phyloP scores from a whole-genome alignment of 2,888 invertebrate genomes.

The Agrochola circellaris region DNA sequence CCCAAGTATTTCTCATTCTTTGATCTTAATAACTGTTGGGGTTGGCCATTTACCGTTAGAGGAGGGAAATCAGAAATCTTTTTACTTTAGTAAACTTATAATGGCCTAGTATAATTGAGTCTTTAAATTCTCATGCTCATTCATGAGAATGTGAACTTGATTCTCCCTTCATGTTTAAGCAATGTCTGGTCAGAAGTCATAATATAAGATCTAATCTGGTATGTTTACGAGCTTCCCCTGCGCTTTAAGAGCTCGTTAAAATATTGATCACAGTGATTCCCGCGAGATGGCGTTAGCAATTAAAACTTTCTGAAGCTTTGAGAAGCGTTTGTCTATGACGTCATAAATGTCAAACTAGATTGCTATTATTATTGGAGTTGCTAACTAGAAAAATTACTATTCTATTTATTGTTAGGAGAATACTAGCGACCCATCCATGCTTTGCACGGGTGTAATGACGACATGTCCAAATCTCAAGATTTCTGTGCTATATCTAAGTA shows the following conservation, averaged over 20 bases:
- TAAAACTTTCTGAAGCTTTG: slow-evolving; percentile 52
- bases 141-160: not conserved
- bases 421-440: too few relatives aligned
- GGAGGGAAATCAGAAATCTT: not conserved
- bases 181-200: slow-evolving; percentile 36
- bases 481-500: too few relatives aligned
- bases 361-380: not conserved
- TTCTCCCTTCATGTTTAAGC: slow-evolving; percentile 13
- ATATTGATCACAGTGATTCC: slow-evolving; percentile 50
- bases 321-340: slow-evolving; percentile 37
- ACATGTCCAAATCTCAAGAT: too few relatives aligned
- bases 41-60: not conserved
- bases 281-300: slow-evolving; percentile 48
- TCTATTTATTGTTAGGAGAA: not conserved
- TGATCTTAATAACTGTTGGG: not conserved
- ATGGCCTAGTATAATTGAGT: too few relatives aligned
- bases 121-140: not conserved
- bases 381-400: not conserved
- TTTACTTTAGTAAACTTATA: not conserved
- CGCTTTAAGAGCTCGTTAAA: slow-evolving; percentile 51
- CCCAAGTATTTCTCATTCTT: not conserved
- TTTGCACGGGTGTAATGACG: not conserved
- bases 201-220: slow-evolving; percentile 25
- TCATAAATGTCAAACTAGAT: slow-evolving; percentile 24
- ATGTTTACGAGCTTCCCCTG: slow-evolving; percentile 39